Base-by-base conservation (phyloP, 2,888 invertebrate species). In the Megastigmus dorsalis region DNA sequence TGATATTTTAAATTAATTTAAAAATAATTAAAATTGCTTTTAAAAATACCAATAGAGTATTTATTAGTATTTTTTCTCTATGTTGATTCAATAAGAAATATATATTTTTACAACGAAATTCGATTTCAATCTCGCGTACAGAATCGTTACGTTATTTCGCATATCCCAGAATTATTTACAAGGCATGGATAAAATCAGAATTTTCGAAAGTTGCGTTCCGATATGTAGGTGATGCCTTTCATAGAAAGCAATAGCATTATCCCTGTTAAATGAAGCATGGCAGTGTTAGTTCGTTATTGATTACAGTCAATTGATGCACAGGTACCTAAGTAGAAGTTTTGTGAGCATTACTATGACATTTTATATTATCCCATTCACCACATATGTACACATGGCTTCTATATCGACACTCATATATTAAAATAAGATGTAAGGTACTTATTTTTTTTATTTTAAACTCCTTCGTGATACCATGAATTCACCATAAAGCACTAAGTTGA, bases 301-400 rank as follows among this genome's bases (percentile, higher is more conserved):
- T 45, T 36, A 65, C 7, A 60, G 59, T 60, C 60, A 62, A 50
- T 66, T 26, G 18, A 57, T n/a, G n/a, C n/a, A 28, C 13, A n/a
- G n/a, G n/a, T n/a, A n/a, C n/a, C n/a, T n/a, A n/a, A n/a, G 3
- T 54, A 6, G 28, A 43, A 41, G 26, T 43, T 66, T 0, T 71
- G 72, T 80, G 77, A 79, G 77, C 36, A 26, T 48, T 59, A 65
- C n/a, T 57, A 59, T n/a, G n/a, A n/a, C 45, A 18, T 1, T 13
- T 9, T 68, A 33, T 33, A 68, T 76, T 71, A 77, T 82, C 81
- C 83, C 83, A 83, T 83, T 78, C 83, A 83, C 83, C 83, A 80
- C 43, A 52, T 77, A 77, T 75, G 63, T 75, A 76, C 73, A 69
- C 18, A 65, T 70, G 9, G 23, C 52, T 70, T n/a, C 0, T n/a